Percentiles rank a stretch among this genome's conserved stretches.
Evolutionary conservation across 2,888 invertebrate species (phyloP).

Genomic region (Zele albiditarsus): DNA sequence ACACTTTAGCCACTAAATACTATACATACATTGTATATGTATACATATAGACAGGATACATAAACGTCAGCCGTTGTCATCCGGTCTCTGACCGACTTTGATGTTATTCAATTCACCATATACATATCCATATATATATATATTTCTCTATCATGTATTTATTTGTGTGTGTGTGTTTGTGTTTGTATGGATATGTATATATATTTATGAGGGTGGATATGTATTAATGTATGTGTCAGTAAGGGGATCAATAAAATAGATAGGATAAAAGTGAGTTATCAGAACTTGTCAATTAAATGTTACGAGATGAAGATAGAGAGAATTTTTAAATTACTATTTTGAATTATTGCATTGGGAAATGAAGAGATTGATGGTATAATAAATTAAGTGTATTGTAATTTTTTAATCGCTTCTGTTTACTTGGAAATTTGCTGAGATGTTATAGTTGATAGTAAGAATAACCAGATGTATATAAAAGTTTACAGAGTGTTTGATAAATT

Average conservation of each 20-base stretch:
- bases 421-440: too few relatives aligned
- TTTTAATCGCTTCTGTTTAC: too few relatives aligned
- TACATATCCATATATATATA: slow-evolving; percentile 25
- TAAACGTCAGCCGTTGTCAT: slow-evolving; percentile 12
- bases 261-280: not conserved
- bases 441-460: too few relatives aligned
- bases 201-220: too few relatives aligned
- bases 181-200: too few relatives aligned
- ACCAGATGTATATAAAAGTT: too few relatives aligned
- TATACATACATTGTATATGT: slow-evolving; percentile 12
- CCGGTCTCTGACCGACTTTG: slow-evolving; percentile 27
- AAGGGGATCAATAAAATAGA: not conserved
- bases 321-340: not conserved
- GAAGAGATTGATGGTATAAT: too few relatives aligned
- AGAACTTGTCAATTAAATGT: slow-evolving; percentile 5
- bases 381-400: too few relatives aligned
- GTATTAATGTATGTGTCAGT: not conserved
- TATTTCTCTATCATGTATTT: not conserved
- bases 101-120: slow-evolving; percentile 35
- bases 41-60: slow-evolving; percentile 5
- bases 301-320: not conserved
- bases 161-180: not conserved
- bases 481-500: too few relatives aligned
- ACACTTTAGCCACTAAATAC: slow-evolving; percentile 8
- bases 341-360: too few relatives aligned